Percentiles rank a stretch among this genome's conserved stretches.
These are phyloP conservation scores for Tamias sibiricus DNA, from an alignment of 2,113 vertebrate genomes.

Conservation along the genomic window DNA sequence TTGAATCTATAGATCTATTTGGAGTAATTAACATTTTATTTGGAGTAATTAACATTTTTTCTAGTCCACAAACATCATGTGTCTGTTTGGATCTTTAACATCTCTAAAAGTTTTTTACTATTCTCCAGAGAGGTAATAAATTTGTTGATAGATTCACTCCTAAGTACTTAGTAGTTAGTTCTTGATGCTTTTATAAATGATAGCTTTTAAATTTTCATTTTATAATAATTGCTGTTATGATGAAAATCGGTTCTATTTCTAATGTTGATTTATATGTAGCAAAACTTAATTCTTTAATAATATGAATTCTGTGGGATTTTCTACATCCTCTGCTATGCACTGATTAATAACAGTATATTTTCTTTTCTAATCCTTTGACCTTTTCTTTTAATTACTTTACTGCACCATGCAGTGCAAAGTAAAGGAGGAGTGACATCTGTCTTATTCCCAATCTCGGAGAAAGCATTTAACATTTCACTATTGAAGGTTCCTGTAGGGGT, in stretches of 20 bases:
- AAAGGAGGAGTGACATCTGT: neutral
- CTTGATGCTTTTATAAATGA: slow-evolving; percentile 13
- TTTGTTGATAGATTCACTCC: slow-evolving; percentile 27
- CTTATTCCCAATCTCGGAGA: neutral
- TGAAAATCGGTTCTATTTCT: neutral
- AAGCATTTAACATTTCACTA: neutral
- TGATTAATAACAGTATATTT: neutral
- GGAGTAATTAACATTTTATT: neutral
- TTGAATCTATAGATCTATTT: slow-evolving; percentile 14
- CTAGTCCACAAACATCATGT: neutral
- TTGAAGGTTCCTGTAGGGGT: neutral
- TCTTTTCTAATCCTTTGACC: neutral
- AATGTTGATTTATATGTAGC: neutral
- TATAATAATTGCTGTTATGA: neutral
- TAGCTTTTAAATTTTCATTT: neutral
- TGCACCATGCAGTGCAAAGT: neutral
- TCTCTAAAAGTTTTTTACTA: neutral
- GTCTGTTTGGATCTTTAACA: neutral
- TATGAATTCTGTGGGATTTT: neutral
- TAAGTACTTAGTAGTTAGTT: neutral
- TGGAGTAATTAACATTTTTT: too few species aligned
- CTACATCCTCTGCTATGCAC: neutral
- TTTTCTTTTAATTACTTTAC: neutral
- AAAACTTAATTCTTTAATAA: neutral
- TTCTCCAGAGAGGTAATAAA: neutral